Conservation (phyloP, 2,113 vertebrate species). For the Toxotes jaculatrix region DNA sequence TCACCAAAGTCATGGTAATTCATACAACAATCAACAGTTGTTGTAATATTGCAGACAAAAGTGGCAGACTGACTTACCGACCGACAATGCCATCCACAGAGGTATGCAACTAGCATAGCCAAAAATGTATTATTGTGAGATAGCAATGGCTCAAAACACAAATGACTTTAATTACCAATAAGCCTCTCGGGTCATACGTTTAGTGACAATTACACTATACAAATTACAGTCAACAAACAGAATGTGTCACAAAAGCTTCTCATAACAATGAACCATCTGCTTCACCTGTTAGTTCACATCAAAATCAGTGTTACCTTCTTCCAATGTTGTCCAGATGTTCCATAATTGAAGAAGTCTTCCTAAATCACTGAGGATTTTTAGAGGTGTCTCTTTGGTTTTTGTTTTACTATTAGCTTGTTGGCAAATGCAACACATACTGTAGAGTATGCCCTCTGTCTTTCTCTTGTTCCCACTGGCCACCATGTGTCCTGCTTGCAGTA, state of each 20-base stretch:
- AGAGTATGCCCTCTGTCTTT: not conserved
- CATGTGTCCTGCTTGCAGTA: not conserved
- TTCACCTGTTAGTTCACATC: constrained; percentile 47
- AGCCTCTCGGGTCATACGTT: constrained; percentile 14
- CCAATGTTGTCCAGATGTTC: constrained; percentile 51
- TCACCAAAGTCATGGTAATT: too few species aligned
- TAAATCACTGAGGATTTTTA: constrained; percentile 6
- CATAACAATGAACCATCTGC: constrained; percentile 55
- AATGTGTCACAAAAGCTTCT: constrained; percentile 38
- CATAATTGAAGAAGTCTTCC: constrained; percentile 5
- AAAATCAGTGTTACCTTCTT: constrained; percentile 20
- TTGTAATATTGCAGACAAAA: too few species aligned
- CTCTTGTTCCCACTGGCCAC: not conserved
- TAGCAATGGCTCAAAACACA: constrained; percentile 15
- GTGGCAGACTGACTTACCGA: too few species aligned
- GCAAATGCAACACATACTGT: not conserved
- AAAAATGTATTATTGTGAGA: not conserved
- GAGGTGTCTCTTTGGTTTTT: not conserved
- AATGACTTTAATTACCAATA: constrained; percentile 18
- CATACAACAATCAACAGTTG: too few species aligned
- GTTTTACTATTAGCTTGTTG: not conserved
- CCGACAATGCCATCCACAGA: not conserved
- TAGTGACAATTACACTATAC: not conserved
- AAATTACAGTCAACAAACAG: constrained; percentile 24
- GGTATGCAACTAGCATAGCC: not conserved